Conservation (phyloP, 2,113 vertebrate genomes). For the Dasypus novemcinctus region DNA sequence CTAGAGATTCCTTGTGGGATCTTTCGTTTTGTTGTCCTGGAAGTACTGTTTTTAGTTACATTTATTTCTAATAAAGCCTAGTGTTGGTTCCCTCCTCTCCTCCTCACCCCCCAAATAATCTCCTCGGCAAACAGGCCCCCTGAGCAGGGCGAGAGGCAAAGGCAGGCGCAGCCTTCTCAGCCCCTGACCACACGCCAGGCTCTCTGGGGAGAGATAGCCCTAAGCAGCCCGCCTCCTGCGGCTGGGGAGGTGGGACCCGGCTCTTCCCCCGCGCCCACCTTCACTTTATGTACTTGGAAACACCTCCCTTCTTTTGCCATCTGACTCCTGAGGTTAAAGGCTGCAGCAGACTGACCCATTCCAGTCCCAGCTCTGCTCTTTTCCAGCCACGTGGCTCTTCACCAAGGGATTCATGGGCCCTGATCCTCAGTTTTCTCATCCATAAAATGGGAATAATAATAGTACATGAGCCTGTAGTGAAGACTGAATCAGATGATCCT, state of each 20-base stretch:
- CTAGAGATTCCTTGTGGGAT: background rate
- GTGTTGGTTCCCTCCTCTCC: background rate
- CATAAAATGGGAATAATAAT: background rate
- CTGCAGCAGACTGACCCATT: background rate
- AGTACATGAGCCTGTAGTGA: background rate
- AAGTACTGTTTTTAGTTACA: background rate
- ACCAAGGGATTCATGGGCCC: background rate
- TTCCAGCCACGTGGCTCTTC: fast-evolving
- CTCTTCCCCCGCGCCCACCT: background rate
- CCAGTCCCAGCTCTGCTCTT: background rate
- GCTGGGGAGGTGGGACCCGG: background rate
- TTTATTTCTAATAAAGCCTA: constrained; percentile 18
- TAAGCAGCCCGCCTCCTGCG: background rate
- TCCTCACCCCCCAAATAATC: background rate
- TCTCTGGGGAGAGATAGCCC: background rate
- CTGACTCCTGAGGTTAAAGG: background rate
- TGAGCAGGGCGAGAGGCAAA: too few relatives aligned
- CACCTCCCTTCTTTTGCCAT: background rate
- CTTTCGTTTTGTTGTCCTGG: background rate
- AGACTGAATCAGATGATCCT: background rate
- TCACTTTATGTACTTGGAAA: background rate
- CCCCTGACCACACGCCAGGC: background rate
- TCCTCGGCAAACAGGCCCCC: too few relatives aligned
- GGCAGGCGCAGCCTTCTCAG: background rate
- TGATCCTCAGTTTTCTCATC: background rate